Evolutionary conservation across 2,113 vertebrate species (phyloP).

Genomic region (Hemiscyllium ocellatum): DNA sequence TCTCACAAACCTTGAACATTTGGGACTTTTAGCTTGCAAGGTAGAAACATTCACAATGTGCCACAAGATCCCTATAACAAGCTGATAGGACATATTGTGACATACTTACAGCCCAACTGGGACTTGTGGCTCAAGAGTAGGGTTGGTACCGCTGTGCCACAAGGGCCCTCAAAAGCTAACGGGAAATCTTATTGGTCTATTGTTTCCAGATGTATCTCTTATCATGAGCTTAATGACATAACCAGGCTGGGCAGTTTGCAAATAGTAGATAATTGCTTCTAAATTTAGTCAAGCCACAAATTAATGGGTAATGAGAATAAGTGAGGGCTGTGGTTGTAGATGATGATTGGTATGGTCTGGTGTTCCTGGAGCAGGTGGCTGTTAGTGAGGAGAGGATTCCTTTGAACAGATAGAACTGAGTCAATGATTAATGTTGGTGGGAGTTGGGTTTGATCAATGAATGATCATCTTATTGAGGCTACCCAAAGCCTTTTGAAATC

Average conservation of each 20-base stretch:
- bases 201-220: slow-evolving; percentile 27
- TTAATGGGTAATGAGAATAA: neutral
- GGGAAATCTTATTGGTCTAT: neutral
- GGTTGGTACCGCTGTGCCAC: too few species aligned
- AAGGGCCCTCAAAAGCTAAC: too few species aligned
- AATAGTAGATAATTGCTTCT: neutral
- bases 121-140: too few species aligned
- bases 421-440: neutral
- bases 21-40: too few species aligned
- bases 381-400: neutral
- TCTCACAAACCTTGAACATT: too few species aligned
- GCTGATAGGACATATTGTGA: too few species aligned
- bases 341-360: neutral
- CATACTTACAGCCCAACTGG: too few species aligned
- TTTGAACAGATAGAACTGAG: neutral
- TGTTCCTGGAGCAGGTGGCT: neutral
- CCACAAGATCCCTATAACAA: too few species aligned
- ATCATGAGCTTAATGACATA: neutral
- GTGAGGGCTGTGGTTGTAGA: neutral
- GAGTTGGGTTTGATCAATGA: neutral
- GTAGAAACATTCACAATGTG: too few species aligned
- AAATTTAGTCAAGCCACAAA: neutral
- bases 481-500: neutral
- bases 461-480: neutral
- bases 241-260: slow-evolving; percentile 1